These are phyloP conservation scores for Andrena haemorrhoa DNA, from an alignment of 2,888 invertebrate species.

Conservation along the genomic window DNA sequence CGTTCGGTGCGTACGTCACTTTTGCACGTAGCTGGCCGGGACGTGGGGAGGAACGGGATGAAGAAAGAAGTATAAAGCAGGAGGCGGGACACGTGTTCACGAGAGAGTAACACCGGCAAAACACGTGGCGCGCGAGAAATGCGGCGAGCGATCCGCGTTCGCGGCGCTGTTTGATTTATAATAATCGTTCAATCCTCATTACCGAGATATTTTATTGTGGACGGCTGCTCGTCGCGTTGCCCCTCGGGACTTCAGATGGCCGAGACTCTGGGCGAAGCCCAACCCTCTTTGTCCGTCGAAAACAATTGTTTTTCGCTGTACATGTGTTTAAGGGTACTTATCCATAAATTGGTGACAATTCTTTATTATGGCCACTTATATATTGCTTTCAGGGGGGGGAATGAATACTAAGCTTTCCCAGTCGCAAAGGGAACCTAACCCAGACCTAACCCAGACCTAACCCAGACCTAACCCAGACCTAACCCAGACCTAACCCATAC, in stretches of 20 bases:
- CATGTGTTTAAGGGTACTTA: background rate
- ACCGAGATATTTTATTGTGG: conserved; percentile 77
- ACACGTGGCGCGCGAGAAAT: conserved; percentile 82
- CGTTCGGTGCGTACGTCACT: conserved; percentile 56
- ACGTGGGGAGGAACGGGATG: conserved; percentile 47
- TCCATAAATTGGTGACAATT: no score
- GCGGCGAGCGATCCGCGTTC: conserved; percentile 70
- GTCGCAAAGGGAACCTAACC: no score
- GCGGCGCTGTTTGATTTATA: conserved; percentile 81
- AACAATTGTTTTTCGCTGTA: conserved; percentile 1
- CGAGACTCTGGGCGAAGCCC: conserved; percentile 23
- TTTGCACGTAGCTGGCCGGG: conserved; percentile 55
- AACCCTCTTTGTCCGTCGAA: conserved; percentile 12
- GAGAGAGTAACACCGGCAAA: conserved; percentile 82
- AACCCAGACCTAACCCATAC: no score
- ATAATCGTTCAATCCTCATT: conserved; percentile 83
- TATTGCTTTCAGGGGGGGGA: no score
- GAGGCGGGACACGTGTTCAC: conserved; percentile 78
- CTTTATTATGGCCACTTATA: no score
- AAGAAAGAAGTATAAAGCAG: conserved; percentile 49
- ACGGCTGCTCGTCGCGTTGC: conserved; percentile 40
- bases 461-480: no score
- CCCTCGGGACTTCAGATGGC: conserved; percentile 39
- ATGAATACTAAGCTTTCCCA: no score
- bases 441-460: no score